Conservation (phyloP, 2,113 vertebrate genomes). For the Otocyon megalotis region DNA sequence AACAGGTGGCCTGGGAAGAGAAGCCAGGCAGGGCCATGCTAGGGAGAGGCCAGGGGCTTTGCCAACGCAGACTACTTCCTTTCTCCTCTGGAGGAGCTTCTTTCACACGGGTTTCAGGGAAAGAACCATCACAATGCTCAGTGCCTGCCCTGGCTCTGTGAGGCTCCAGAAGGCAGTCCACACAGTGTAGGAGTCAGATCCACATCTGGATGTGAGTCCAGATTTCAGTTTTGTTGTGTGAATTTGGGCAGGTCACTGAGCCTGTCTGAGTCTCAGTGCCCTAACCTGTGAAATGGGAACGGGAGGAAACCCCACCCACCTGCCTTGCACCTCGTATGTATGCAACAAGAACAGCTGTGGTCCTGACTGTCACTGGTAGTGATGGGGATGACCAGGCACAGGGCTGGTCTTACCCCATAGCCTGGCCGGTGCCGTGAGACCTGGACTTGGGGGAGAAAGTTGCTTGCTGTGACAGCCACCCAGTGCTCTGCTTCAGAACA, state of each 20-base stretch:
- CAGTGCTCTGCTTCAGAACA: rapidly evolving
- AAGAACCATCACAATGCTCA: rapidly evolving
- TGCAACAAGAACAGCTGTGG: background rate
- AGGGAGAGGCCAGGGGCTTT: background rate
- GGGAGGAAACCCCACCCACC: rapidly evolving
- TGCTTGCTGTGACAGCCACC: background rate
- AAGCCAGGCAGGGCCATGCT: background rate
- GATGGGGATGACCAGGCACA: background rate
- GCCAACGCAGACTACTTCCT: rapidly evolving
- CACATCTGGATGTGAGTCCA: background rate
- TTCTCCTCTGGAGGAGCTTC: background rate
- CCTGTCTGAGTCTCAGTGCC: background rate
- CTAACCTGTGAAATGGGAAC: background rate
- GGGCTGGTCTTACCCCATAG: rapidly evolving
- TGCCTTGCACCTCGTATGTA: rapidly evolving
- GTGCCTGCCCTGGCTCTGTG: background rate
- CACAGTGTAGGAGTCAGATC: background rate
- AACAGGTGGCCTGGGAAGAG: background rate
- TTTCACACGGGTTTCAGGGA: background rate
- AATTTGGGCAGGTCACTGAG: background rate
- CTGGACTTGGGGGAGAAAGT: background rate
- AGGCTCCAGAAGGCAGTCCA: background rate
- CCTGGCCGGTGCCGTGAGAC: background rate
- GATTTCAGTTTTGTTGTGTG: background rate
- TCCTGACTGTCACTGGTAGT: rapidly evolving